These are phyloP conservation scores for Astatoreochromis straeleni DNA, from an alignment of 2,113 vertebrate genomes.

Conservation along the genomic window DNA sequence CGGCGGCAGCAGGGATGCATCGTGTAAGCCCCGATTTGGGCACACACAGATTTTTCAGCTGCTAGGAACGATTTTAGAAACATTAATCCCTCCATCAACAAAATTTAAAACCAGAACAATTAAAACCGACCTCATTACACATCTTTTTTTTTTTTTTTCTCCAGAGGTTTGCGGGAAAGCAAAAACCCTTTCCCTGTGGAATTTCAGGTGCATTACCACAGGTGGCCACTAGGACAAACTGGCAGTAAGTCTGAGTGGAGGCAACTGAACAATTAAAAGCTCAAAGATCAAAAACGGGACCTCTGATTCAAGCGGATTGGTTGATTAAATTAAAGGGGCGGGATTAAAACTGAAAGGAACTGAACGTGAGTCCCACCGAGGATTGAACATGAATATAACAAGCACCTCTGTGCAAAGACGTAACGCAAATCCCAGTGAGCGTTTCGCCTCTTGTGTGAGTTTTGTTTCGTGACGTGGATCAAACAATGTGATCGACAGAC, in stretches of 20 bases:
- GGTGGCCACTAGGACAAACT: neutral
- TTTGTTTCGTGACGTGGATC: neutral
- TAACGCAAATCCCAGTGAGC: neutral
- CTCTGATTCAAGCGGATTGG: neutral
- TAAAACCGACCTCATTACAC: accelerated
- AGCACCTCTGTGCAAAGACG: neutral
- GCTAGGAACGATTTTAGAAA: neutral
- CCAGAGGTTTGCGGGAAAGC: accelerated
- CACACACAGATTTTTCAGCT: neutral
- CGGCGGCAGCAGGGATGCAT: neutral
- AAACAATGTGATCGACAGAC: neutral
- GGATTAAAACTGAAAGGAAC: neutral
- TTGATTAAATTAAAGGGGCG: neutral
- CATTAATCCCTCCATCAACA: neutral
- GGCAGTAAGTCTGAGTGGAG: neutral
- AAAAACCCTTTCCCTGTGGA: neutral
- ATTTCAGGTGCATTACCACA: neutral
- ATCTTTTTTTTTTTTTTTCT: no score
- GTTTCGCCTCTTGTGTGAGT: neutral
- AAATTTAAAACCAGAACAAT: neutral
- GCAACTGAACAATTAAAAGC: accelerated
- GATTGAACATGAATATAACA: neutral
- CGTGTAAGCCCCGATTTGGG: accelerated
- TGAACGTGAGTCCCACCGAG: neutral
- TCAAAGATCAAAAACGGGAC: neutral